Conservation (phyloP, 2,113 vertebrate genomes). For the Origma solitaria region DNA sequence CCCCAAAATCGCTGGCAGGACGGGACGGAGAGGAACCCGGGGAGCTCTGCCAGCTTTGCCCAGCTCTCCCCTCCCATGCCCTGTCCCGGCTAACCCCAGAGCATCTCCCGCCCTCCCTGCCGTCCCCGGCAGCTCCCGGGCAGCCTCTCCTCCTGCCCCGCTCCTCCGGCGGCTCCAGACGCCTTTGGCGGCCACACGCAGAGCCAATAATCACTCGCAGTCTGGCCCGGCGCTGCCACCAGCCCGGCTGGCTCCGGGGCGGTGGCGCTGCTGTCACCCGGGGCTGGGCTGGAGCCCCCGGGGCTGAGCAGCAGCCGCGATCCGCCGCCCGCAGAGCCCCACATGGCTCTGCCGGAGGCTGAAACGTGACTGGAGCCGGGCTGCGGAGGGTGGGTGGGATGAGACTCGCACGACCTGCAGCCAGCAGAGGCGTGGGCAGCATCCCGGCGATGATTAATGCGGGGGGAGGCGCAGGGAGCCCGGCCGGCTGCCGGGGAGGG, state of each 20-base stretch:
- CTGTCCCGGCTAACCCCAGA: background rate
- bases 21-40: too few relatives aligned
- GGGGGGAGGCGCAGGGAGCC: background rate
- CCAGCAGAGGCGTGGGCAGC: constrained; percentile 34
- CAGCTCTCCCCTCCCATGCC: background rate
- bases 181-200: background rate
- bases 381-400: background rate
- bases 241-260: background rate
- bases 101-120: background rate
- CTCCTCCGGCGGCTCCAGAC: background rate
- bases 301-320: background rate
- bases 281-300: background rate
- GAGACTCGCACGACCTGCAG: constrained; percentile 1
- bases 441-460: background rate
- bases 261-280: background rate
- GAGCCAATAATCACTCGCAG: background rate
- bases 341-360: background rate
- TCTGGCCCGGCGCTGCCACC: background rate
- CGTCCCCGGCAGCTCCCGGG: background rate
- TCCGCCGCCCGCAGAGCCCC: background rate
- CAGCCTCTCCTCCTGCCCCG: background rate
- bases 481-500: background rate
- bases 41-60: background rate
- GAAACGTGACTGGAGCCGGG: background rate
- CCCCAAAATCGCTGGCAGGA: background rate